Evolutionary conservation across 1,140 invertebrate species (phyloP).

Genomic region (Drosophila tani): DNA sequence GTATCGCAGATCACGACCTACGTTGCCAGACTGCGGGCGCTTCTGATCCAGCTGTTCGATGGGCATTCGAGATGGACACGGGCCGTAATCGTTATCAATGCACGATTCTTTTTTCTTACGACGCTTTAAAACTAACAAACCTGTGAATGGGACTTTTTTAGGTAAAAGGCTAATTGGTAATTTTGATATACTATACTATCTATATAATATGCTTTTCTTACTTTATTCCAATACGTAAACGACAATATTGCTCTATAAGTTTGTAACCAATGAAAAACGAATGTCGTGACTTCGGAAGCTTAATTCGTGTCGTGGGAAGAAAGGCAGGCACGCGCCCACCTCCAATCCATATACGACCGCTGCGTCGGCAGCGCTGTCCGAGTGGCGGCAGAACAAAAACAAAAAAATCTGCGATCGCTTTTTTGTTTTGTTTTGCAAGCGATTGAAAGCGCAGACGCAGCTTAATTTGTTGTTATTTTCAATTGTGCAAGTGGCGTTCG

Average conservation of each 20-base stretch:
- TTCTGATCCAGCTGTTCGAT: not conserved
- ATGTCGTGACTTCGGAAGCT: not conserved
- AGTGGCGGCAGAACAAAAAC: constrained; percentile 25
- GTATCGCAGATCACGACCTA: not conserved
- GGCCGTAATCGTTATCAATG: not conserved
- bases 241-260: too few relatives aligned
- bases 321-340: constrained; percentile 30
- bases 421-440: constrained; percentile 34
- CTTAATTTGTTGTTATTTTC: constrained; percentile 31
- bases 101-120: not conserved
- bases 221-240: too few relatives aligned
- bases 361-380: constrained; percentile 14
- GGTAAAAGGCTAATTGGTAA: too few relatives aligned
- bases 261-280: too few relatives aligned
- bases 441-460: constrained; percentile 70
- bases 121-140: too few relatives aligned
- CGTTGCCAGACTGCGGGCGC: not conserved
- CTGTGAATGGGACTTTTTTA: too few relatives aligned
- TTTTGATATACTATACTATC: too few relatives aligned
- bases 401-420: constrained; percentile 15
- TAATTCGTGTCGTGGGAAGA: not conserved
- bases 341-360: constrained; percentile 51
- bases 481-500: constrained; percentile 60
- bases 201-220: too few relatives aligned
- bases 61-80: not conserved